These are phyloP conservation scores for Leptopilina boulardi DNA, from an alignment of 1,140 invertebrate species.

Conservation along the genomic window DNA sequence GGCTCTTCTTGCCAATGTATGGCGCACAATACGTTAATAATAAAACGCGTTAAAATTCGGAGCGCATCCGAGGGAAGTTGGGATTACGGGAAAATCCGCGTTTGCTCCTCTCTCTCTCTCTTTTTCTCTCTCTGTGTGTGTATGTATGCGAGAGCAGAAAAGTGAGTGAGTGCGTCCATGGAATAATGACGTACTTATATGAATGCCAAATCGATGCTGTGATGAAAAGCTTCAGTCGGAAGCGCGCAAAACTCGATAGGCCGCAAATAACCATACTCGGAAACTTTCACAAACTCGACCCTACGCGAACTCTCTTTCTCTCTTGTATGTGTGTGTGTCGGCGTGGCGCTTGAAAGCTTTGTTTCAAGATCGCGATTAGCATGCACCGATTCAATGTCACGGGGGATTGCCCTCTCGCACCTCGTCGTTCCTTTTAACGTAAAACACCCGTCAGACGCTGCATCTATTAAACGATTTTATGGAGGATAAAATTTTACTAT, in stretches of 20 bases:
- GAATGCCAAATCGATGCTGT: conserved; percentile 29
- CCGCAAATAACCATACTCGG: conserved; percentile 29
- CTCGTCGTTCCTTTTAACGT: conserved; percentile 29
- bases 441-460: conserved; percentile 10
- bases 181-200: conserved; percentile 31
- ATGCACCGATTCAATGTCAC: conserved; percentile 31
- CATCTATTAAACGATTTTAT: conserved; percentile 29
- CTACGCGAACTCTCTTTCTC: conserved; percentile 1
- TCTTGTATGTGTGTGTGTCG: too few species aligned
- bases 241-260: conserved; percentile 33
- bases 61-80: conserved; percentile 27
- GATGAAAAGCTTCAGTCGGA: conserved; percentile 32
- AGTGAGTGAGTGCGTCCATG: conserved; percentile 30
- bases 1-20: conserved; percentile 23
- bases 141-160: too few species aligned
- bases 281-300: conserved; percentile 20
- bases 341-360: conserved; percentile 16
- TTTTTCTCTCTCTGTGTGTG: too few species aligned
- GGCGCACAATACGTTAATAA: conserved; percentile 29
- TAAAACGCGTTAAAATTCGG: conserved; percentile 33
- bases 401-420: conserved; percentile 28
- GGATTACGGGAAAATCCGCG: conserved; percentile 33
- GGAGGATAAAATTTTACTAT: conserved; percentile 26
- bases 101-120: too few species aligned
- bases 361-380: conserved; percentile 33